A percentile compares a stretch with the other conserved stretches of the same genome.
Conservation (phyloP, 2,113 vertebrate species). For the Campylomormyrus tamandua region DNA sequence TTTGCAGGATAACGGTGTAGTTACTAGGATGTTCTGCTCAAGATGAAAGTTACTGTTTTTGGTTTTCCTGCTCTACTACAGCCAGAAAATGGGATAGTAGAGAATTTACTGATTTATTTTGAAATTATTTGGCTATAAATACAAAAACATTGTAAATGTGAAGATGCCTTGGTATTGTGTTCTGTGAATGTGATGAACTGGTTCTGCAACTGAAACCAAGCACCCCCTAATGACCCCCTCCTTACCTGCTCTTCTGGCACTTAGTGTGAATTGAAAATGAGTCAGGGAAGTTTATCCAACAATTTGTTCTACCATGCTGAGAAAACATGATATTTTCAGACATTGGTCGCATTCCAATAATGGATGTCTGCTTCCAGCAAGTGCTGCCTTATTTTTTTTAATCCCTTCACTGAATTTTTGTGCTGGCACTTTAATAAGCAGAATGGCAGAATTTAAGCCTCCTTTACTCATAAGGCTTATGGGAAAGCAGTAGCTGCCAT, state of each 20-base stretch:
- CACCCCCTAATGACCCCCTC: not conserved
- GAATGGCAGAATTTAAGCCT: not conserved
- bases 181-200: not conserved
- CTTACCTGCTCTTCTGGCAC: not conserved
- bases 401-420: not conserved
- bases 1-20: not conserved
- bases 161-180: not conserved
- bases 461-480: not conserved
- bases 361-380: not conserved
- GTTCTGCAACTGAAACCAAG: not conserved
- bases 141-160: not conserved
- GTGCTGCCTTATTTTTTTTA: not conserved
- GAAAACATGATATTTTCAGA: not conserved
- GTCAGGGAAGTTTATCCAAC: not conserved
- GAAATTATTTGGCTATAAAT: not conserved
- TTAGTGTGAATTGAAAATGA: not conserved
- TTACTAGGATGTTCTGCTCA: not conserved
- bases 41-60: not conserved
- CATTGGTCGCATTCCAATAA: not conserved
- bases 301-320: not conserved
- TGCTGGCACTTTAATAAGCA: not conserved
- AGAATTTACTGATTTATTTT: not conserved
- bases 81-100: not conserved
- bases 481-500: not conserved
- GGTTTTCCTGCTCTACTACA: not conserved